Evolutionary conservation across 2,797 vertebrate species (phyloP), one percentile per base, ranked within the genome.

Genomic region (Danio albolineatus): DNA sequence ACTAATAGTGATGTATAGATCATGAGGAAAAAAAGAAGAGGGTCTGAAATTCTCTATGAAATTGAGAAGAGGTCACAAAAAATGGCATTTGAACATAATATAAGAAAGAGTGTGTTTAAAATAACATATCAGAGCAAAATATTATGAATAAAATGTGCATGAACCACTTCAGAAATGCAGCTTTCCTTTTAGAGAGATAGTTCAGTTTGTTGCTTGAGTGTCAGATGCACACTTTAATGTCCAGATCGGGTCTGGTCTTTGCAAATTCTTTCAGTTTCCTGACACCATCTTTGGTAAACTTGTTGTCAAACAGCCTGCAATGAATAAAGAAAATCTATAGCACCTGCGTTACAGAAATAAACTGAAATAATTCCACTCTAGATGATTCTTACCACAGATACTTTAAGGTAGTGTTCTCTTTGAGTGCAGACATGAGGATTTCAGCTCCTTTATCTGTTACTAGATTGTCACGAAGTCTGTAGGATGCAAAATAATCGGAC

Each of bases 381-480:
- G 36, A 44, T 64, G 53, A 10, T 49, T 76, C 41, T 14, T 72
- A 89, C 88, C 88, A 89, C 21, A 89, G 79, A n/a, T 67, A 83
- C 76, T 88, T 76, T 74, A 89, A 83, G 12, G 84, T 87, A 72
- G 72, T 78, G 79, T 89, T 89, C 62, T 87, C 83, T 53, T 56
- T 78, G 38, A 89, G 78, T 36, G 87, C 85, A 53, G 36, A 69
- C 85, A 87, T 82, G 4, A 89, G 84, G 2, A 84, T 60, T 46
- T 87, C 85, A 14, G 72, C 87, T n/a, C 88, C 88, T 76, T 59
- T 82, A 62, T 89, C 88, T 1, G 88, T 88, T 17, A 89, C 78
- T 21, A 81, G 59, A 76, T 89, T 89, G 84, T 89, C 88, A 73
- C 88, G 81, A 46, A 89, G 83, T 78, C 88, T 89, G n/a, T n/a